A percentile compares a stretch with the other conserved stretches of the same genome.
phyloP scores from a whole-genome alignment of 2,797 vertebrate species.

The Natrix natrix region DNA sequence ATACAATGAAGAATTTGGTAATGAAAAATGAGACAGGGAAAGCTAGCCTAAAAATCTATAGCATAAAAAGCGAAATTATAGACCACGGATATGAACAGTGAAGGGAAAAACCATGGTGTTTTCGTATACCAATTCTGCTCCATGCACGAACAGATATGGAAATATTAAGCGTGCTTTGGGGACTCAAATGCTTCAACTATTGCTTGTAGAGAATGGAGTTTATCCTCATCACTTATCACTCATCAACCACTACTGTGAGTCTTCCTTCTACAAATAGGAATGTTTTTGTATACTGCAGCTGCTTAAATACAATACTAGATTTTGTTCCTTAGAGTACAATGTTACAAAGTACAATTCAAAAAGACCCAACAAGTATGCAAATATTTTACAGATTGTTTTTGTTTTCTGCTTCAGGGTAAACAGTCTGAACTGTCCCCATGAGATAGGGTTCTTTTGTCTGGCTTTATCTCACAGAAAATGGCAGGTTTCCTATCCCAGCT shows the following conservation, averaged over 20 bases:
- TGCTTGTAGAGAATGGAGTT: neutral
- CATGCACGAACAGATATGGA: neutral
- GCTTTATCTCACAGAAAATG: neutral
- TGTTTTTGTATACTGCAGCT: neutral
- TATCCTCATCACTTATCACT: neutral
- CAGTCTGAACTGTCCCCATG: neutral
- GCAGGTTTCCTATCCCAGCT: neutral
- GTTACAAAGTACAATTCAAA: neutral
- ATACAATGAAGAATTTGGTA: neutral
- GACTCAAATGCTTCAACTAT: neutral
- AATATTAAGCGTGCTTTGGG: neutral
- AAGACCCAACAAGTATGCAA: neutral
- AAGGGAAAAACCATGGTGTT: neutral
- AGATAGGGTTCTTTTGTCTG: neutral
- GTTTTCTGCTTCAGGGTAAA: neutral
- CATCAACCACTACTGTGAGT: neutral
- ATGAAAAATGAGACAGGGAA: neutral
- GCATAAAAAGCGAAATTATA: neutral
- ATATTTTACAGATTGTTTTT: neutral
- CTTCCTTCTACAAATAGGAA: neutral
- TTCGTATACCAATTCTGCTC: neutral
- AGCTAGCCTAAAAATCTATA: neutral
- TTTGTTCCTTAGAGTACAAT: neutral
- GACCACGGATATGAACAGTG: neutral
- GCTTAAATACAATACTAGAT: neutral